Conservation (phyloP, 2,113 vertebrate species). For the Corynorhinus townsendii region DNA sequence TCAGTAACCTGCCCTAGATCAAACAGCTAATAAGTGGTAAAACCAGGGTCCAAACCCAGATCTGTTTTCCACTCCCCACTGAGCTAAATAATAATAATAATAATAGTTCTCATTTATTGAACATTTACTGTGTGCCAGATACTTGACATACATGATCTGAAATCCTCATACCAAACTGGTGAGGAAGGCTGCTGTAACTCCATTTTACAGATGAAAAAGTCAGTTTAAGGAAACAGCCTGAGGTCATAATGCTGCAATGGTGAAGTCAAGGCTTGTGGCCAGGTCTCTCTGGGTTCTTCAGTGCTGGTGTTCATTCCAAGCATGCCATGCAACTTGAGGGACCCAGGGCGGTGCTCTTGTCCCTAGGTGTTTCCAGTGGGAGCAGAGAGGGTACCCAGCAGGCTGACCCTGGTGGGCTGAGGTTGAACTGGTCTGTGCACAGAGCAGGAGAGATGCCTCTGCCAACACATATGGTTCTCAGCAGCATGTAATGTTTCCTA, state of each 20-base stretch:
- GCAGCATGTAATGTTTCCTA: slow-evolving; percentile 45
- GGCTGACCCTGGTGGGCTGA: background rate
- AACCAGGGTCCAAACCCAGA: background rate
- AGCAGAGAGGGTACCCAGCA: background rate
- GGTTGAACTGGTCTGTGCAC: background rate
- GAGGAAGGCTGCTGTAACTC: background rate
- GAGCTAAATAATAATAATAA: background rate
- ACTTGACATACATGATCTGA: background rate
- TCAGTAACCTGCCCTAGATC: background rate
- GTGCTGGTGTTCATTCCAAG: background rate
- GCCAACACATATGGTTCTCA: slow-evolving; percentile 42
- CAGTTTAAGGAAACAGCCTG: background rate
- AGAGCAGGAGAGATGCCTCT: background rate
- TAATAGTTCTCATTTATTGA: background rate
- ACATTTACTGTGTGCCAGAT: background rate
- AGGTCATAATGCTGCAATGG: background rate
- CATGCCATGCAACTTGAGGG: background rate
- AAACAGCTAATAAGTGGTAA: background rate
- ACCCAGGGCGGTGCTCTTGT: background rate
- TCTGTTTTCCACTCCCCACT: background rate
- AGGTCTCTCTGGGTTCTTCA: background rate
- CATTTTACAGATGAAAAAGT: background rate
- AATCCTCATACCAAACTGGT: background rate
- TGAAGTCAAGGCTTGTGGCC: background rate
- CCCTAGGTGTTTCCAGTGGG: background rate